Evolutionary conservation across 2,888 invertebrate species (phyloP), one percentile per base, ranked within the genome.

Genomic region (Zootermopsis nevadensis): DNA sequence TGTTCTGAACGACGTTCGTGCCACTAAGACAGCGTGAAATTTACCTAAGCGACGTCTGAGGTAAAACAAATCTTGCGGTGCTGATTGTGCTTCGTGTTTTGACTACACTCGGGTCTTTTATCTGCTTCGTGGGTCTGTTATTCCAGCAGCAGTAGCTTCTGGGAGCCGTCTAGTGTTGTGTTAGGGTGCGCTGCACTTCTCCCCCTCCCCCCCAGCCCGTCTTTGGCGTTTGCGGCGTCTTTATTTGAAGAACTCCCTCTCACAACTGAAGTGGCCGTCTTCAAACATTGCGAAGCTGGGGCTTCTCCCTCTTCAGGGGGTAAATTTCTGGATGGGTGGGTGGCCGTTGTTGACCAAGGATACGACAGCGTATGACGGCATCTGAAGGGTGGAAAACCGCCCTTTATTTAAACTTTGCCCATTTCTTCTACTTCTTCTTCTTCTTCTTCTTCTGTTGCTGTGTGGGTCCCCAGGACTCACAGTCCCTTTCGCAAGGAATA

Each of bases 201-300:
- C 31, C 27, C 69, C 33, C 33, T 31, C n/a, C n/a, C n/a, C n/a
- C n/a, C n/a, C n/a, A n/a, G n/a, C n/a, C n/a, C 30, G 27, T 66
- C 33, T 69, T 22, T 7, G 2, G 31, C 15, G 10, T 31, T 10
- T 7, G 69, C 69, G 69, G 69, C 69, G 24, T 69, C 69, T 69
- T 19, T 69, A 12, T 60, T 60, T 60, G 60, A 60, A n/a, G n/a
- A 60, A 8, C 33, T 7, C 22, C 15, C 33, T 33, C 33, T 22
- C 31, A 19, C 69, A 69, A 69, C 69, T 69, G 33, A 69, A 69
- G 69, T 69, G 69, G 69, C 69, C 69, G 69, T 69, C 69, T 69
- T 69, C 33, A 69, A 69, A 69, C 69, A 69, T 33, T 69, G 69
- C 69, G 33, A 69, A 69, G 69, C 31, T 60, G 60, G n/a, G 19